A percentile compares a stretch with the other conserved stretches of the same genome.
Evolutionary conservation across 2,888 invertebrate genomes (phyloP).

Genomic region (Hesperia comma): DNA sequence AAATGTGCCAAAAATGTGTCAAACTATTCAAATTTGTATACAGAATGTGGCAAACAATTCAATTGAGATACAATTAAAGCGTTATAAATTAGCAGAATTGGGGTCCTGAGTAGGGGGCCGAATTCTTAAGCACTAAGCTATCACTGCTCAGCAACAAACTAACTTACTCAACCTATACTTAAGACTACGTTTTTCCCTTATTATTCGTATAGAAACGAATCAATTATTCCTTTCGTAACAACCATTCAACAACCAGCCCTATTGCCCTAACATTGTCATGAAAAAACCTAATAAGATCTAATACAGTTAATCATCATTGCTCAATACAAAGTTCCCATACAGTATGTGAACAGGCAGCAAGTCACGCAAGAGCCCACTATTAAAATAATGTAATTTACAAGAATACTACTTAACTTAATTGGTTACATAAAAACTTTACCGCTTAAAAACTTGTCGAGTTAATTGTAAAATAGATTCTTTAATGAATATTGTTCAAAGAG

Average conservation of each 20-base stretch:
- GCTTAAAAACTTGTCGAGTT: slow-evolving; percentile 5
- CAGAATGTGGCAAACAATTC: too few relatives aligned
- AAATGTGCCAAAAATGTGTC: too few relatives aligned
- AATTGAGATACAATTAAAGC: too few relatives aligned
- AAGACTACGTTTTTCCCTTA: not conserved
- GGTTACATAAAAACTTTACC: slow-evolving; percentile 7
- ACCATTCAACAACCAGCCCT: not conserved
- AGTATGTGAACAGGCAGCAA: slow-evolving; percentile 6
- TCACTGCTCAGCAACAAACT: not conserved
- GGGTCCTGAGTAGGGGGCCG: too few relatives aligned
- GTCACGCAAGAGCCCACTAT: slow-evolving; percentile 20
- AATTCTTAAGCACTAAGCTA: too few relatives aligned
- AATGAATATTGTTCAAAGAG: too few relatives aligned
- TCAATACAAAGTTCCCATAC: slow-evolving; percentile 25
- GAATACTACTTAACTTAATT: slow-evolving; percentile 28
- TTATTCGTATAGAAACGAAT: not conserved
- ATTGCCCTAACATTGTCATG: not conserved
- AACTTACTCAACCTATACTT: not conserved
- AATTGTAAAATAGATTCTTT: not conserved
- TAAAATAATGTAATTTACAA: slow-evolving; percentile 34
- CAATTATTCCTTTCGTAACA: not conserved
- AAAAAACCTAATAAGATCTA: slow-evolving; percentile 19
- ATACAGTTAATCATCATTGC: slow-evolving; percentile 24
- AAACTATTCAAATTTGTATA: too few relatives aligned
- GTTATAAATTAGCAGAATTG: too few relatives aligned